Percentiles rank a stretch among this genome's conserved stretches.
phyloP scores from a whole-genome alignment of 2,888 invertebrate species.

The Coleophora deauratella region DNA sequence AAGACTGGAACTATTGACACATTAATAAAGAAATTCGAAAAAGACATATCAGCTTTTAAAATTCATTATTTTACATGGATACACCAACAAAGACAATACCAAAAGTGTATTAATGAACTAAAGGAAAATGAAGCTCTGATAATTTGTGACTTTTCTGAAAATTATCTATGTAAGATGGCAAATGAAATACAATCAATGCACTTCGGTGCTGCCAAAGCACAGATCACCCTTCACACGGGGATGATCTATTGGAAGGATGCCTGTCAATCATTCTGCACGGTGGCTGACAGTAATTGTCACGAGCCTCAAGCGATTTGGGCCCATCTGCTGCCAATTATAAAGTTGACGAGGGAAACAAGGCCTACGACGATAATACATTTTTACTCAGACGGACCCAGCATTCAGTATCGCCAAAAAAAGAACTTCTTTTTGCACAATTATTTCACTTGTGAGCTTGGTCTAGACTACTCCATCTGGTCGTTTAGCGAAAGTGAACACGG shows the following conservation, averaged over 20 bases:
- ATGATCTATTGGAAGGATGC: not conserved
- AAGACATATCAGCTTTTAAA: not conserved
- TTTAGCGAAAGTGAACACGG: constrained; percentile 21
- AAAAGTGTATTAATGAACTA: not conserved
- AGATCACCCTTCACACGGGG: constrained; percentile 6
- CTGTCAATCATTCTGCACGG: constrained; percentile 4
- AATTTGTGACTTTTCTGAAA: constrained; percentile 9
- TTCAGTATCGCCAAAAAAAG: constrained; percentile 22
- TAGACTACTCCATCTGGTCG: constrained; percentile 19
- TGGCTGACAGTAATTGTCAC: constrained; percentile 2
- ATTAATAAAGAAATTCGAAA: not conserved
- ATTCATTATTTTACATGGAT: not conserved
- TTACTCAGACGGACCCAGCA: constrained; percentile 22
- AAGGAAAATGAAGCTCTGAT: constrained; percentile 1
- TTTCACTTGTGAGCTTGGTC: constrained; percentile 13
- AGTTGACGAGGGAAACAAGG: constrained; percentile 10
- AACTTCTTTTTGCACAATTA: constrained; percentile 17
- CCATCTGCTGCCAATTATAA: constrained; percentile 16
- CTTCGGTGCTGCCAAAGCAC: constrained; percentile 4
- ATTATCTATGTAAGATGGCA: constrained; percentile 4
- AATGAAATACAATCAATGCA: constrained; percentile 6
- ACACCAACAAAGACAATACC: not conserved
- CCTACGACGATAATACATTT: constrained; percentile 17
- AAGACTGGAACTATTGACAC: no score
- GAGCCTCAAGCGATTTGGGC: constrained; percentile 18